Base-by-base conservation (phyloP, 2,888 invertebrate species). In the Ptilodon capucinus region DNA sequence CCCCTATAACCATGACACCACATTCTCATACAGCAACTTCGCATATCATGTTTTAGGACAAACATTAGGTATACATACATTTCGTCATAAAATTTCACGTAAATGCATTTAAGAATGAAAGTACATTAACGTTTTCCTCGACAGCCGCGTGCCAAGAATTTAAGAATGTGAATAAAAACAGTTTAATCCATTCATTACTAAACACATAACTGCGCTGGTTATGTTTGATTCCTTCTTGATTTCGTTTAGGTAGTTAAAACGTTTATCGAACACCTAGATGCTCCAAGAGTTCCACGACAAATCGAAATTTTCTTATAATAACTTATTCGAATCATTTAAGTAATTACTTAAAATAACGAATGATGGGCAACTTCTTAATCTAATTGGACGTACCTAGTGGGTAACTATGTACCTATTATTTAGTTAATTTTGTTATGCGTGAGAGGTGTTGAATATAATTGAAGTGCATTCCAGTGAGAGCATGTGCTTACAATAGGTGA, bases 391-490 rank as follows among this genome's bases (percentile, higher is more conserved):
- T n/a, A n/a, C n/a, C n/a, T n/a, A n/a, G 7, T 23, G 23, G 8
- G 23, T 23, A 30, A 9, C n/a, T n/a, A n/a, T 2, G 0, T 2
- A 14, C 6, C 14, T 32, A 32, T 21, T 32, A 41, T 41, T 44
- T 30, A 18, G 38, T 32, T 35, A 9, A 35, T 35, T n/a, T 30
- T 32, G 18, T 25, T 65, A 71, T 71, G 75, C 70, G 71, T 76
- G 76, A 76, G 78, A 76, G 72, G 74, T 79, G 79, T 74, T 76
- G 78, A 83, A 80, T 80, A 77, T 80, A 85, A 82, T 84, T 79
- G 78, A 78, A 79, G 79, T 81, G 83, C 87, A 88, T 90, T 89
- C 88, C 89, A 68, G 74, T 68, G 85, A 83, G 82, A 84, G 72
- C 73, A 76, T 74, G 75, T 82, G 69, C 77, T 73, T 63, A 88